Conservation (phyloP, 2,888 invertebrate species). For the Meghimatium bilineatum region DNA sequence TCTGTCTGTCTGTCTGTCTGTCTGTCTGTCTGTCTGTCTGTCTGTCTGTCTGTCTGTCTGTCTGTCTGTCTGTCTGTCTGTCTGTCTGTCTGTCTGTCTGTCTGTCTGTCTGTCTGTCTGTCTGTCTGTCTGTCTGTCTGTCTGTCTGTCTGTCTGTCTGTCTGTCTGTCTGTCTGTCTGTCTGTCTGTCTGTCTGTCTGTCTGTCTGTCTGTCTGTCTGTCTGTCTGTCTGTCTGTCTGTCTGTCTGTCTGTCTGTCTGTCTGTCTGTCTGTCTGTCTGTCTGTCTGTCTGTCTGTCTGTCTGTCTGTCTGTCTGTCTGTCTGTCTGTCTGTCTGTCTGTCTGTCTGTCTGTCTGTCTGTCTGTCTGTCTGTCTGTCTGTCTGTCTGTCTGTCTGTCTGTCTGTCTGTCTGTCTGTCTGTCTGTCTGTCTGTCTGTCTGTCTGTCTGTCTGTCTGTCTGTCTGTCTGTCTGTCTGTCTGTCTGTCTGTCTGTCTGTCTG, state of each 20-base stretch:
- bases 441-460: constrained; percentile 8
- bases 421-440: constrained; percentile 19
- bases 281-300: constrained; percentile 6
- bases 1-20: not conserved
- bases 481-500: constrained; percentile 30
- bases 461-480: constrained; percentile 10
- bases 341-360: constrained; percentile 6
- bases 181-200: constrained; percentile 6
- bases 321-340: constrained; percentile 6
- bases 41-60: constrained; percentile 19
- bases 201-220: constrained; percentile 6
- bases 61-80: constrained; percentile 8
- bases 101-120: constrained; percentile 6
- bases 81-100: constrained; percentile 6
- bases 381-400: not conserved
- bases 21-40: constrained; percentile 10
- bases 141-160: constrained; percentile 6
- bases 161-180: constrained; percentile 6
- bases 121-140: constrained; percentile 6
- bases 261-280: constrained; percentile 6
- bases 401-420: constrained; percentile 10
- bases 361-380: constrained; percentile 6
- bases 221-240: constrained; percentile 6
- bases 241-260: constrained; percentile 6
- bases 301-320: constrained; percentile 6